phyloP scores from a whole-genome alignment of 2,888 invertebrate genomes.

The Agrilus biguttatus region DNA sequence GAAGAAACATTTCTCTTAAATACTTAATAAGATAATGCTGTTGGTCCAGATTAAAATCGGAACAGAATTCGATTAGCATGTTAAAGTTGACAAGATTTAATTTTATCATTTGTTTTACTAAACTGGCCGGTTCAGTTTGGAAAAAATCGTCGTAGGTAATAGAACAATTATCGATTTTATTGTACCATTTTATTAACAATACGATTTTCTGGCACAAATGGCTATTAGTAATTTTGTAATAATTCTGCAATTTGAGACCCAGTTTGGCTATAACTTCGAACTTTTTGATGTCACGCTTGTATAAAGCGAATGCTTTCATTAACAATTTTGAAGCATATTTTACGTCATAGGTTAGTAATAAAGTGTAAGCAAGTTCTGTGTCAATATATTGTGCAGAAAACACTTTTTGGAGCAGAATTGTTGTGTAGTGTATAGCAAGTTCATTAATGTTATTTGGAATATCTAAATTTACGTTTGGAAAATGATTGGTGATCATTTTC shows the following conservation, averaged over 20 bases:
- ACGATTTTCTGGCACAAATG: slow-evolving; percentile 11
- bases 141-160: slow-evolving; percentile 19
- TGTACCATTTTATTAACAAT: slow-evolving; percentile 21
- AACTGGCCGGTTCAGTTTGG: slow-evolving; percentile 8
- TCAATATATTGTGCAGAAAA: slow-evolving; percentile 25
- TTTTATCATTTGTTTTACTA: slow-evolving; percentile 12
- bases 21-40: slow-evolving; percentile 27
- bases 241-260: slow-evolving; percentile 13
- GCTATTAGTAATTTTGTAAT: slow-evolving; percentile 8
- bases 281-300: slow-evolving; percentile 19
- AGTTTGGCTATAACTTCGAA: slow-evolving; percentile 14
- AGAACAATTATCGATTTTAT: slow-evolving; percentile 11
- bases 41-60: slow-evolving; percentile 28
- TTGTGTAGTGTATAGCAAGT: slow-evolving; percentile 15
- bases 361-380: slow-evolving; percentile 22
- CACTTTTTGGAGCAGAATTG: slow-evolving; percentile 24
- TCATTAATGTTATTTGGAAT: slow-evolving; percentile 7
- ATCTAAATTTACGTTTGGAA: slow-evolving; percentile 4
- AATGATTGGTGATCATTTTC: slow-evolving; percentile 11
- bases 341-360: slow-evolving; percentile 20
- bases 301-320: slow-evolving; percentile 11
- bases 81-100: slow-evolving; percentile 14
- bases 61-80: slow-evolving; percentile 30
- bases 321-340: slow-evolving; percentile 10
- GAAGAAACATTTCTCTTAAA: slow-evolving; percentile 24